A percentile compares a stretch with the other conserved stretches of the same genome.
Conservation (phyloP, 2,113 vertebrate genomes). For the Machaerirhynchus nigripectus region DNA sequence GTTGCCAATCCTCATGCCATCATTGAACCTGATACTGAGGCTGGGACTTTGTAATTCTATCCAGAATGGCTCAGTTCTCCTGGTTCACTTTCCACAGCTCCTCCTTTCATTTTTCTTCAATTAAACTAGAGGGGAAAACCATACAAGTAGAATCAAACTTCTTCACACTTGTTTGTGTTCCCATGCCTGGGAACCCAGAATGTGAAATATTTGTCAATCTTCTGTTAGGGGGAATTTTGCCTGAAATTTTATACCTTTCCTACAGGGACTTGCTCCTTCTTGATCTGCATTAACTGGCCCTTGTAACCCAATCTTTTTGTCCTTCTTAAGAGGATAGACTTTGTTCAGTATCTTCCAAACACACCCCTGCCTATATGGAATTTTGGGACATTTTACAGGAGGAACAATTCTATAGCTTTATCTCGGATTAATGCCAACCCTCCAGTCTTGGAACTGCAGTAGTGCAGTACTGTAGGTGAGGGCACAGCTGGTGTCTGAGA, state of each 20-base stretch:
- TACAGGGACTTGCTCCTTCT: background rate
- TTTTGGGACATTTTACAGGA: background rate
- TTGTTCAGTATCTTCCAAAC: background rate
- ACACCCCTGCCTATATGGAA: background rate
- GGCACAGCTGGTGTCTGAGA: background rate
- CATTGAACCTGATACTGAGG: slow-evolving; percentile 52
- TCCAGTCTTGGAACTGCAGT: background rate
- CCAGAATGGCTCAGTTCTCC: slow-evolving; percentile 67
- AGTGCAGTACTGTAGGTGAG: background rate
- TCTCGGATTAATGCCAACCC: background rate
- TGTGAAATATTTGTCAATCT: background rate
- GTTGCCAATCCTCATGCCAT: slow-evolving; percentile 74
- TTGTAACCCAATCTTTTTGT: background rate
- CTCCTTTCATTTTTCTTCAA: slow-evolving; percentile 57
- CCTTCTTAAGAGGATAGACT: background rate
- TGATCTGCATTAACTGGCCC: background rate
- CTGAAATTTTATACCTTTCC: background rate
- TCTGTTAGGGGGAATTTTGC: background rate
- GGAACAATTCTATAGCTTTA: background rate
- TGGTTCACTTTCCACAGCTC: slow-evolving; percentile 62
- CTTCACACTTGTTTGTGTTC: background rate
- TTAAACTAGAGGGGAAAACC: slow-evolving; percentile 52
- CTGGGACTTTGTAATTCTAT: slow-evolving; percentile 64
- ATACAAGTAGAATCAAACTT: background rate
- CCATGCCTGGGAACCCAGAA: background rate